phyloP scores from a whole-genome alignment of 2,888 invertebrate genomes.

The Acronicta alni region DNA sequence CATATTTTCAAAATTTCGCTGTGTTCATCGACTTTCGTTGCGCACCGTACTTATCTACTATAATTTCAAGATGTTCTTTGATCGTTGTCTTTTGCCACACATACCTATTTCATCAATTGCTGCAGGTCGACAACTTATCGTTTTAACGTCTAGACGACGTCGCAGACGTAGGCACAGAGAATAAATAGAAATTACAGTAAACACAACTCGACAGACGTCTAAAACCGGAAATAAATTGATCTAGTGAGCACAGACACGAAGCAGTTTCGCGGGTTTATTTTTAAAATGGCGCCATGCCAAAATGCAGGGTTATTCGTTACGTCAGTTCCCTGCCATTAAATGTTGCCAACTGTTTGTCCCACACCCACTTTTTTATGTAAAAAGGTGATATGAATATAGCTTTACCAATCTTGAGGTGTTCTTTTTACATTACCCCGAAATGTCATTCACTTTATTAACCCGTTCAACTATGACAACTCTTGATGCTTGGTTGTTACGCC shows the following conservation, averaged over 20 bases:
- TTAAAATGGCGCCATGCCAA: slow-evolving; percentile 79
- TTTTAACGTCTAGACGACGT: slow-evolving; percentile 27
- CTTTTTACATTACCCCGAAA: neutral
- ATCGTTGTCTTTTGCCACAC: too few species aligned
- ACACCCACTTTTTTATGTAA: slow-evolving; percentile 7
- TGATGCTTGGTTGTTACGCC: too few species aligned
- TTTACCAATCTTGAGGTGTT: neutral
- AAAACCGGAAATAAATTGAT: slow-evolving; percentile 69
- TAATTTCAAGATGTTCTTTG: too few species aligned
- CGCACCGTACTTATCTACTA: too few species aligned
- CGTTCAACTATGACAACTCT: too few species aligned
- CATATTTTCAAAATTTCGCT: too few species aligned
- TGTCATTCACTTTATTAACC: neutral
- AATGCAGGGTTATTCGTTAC: slow-evolving; percentile 23
- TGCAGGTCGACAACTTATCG: slow-evolving; percentile 3
- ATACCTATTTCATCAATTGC: too few species aligned
- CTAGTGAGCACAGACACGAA: slow-evolving; percentile 51
- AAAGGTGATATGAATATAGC: neutral
- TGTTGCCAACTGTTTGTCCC: slow-evolving; percentile 54
- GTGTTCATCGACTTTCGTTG: too few species aligned
- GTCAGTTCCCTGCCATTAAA: slow-evolving; percentile 15
- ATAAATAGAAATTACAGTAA: slow-evolving; percentile 28
- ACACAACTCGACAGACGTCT: slow-evolving; percentile 12
- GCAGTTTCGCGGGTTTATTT: slow-evolving; percentile 74
- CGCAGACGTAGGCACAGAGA: slow-evolving; percentile 29